A percentile compares a stretch with the other conserved stretches of the same genome.
These are phyloP conservation scores for Nymphalis urticae DNA, from an alignment of 2,888 invertebrate species.

Conservation along the genomic window DNA sequence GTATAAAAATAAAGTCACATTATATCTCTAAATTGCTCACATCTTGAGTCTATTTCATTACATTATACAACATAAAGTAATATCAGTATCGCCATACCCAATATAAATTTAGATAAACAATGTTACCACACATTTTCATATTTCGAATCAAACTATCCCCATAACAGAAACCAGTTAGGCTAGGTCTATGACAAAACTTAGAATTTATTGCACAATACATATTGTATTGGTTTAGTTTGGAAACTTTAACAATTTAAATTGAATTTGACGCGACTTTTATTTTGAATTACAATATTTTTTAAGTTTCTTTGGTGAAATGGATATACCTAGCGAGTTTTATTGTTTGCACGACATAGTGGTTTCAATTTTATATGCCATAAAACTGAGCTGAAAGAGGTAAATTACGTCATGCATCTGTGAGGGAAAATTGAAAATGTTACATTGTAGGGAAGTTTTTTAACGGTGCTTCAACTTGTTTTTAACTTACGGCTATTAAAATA, in stretches of 20 bases:
- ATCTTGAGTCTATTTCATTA: too few relatives aligned
- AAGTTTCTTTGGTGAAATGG: constrained; percentile 25
- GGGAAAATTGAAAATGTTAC: constrained; percentile 33
- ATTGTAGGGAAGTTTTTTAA: constrained; percentile 28
- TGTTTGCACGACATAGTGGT: constrained; percentile 21
- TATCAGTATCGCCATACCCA: neutral
- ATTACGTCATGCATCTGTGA: constrained; percentile 34
- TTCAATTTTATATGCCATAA: constrained; percentile 36
- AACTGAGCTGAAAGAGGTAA: constrained; percentile 32
- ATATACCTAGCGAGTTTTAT: constrained; percentile 28
- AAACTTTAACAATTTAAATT: constrained; percentile 38
- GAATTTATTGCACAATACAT: constrained; percentile 30
- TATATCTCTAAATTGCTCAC: too few relatives aligned
- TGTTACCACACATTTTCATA: neutral
- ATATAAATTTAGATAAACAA: neutral
- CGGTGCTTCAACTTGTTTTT: constrained; percentile 23
- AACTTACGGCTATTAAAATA: too few relatives aligned
- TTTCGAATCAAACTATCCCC: constrained; percentile 2
- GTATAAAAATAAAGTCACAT: too few relatives aligned
- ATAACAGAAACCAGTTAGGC: constrained; percentile 30
- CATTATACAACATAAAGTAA: too few relatives aligned
- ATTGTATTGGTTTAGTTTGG: constrained; percentile 30
- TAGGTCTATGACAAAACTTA: constrained; percentile 32
- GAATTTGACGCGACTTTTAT: constrained; percentile 31
- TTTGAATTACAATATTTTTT: constrained; percentile 31